Conservation (phyloP, 2,113 vertebrate species). For the Plecturocebus donacophilus region DNA sequence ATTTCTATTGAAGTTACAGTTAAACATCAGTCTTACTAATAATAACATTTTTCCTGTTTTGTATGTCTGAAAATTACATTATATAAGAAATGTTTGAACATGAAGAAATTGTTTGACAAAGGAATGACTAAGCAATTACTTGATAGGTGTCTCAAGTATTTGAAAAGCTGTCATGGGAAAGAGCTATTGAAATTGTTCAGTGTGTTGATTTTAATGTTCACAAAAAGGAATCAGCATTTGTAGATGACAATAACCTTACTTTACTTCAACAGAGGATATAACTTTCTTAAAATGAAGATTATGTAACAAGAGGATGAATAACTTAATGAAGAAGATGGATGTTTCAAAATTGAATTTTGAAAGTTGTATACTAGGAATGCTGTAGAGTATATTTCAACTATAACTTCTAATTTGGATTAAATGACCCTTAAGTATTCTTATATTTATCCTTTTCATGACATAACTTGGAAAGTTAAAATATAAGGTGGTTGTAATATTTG, state of each 20-base stretch:
- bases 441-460: neutral
- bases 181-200: neutral
- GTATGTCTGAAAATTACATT: neutral
- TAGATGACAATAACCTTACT: neutral
- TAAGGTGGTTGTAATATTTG: neutral
- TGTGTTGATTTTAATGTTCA: slow-evolving; percentile 22
- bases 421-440: neutral
- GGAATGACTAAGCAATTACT: neutral
- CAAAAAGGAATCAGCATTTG: neutral
- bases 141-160: neutral
- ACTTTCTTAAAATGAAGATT: neutral
- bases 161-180: neutral
- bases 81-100: neutral
- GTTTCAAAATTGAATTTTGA: neutral
- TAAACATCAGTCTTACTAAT: neutral
- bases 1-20: neutral
- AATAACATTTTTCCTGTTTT: neutral
- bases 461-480: neutral
- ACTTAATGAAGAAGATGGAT: neutral
- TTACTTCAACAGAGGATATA: neutral
- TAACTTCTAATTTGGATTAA: neutral
- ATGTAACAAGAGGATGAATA: neutral
- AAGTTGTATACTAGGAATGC: neutral
- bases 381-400: neutral
- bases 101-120: neutral